A percentile compares a stretch with the other conserved stretches of the same genome.
Conservation (phyloP, 1,140 invertebrate species). For the Orussus abietinus region DNA sequence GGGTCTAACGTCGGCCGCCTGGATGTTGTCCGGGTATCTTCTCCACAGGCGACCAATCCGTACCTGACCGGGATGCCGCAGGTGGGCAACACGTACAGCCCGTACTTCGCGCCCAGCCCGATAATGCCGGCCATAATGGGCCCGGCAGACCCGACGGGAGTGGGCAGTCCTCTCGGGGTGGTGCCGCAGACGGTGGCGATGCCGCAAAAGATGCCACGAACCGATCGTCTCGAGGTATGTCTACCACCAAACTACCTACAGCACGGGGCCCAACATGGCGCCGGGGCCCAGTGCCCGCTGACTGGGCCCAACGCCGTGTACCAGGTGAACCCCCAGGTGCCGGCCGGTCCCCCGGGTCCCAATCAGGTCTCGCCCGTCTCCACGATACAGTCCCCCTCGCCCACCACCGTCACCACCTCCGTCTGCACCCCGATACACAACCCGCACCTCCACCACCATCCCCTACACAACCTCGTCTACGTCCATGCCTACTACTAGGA, state of each 20-base stretch:
- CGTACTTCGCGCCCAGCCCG: conserved; percentile 81
- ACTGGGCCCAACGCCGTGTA: conserved; percentile 42
- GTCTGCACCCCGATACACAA: conserved; percentile 47
- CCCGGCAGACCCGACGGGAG: conserved; percentile 71
- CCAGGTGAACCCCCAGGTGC: conserved; percentile 40
- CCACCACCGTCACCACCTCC: conserved; percentile 38
- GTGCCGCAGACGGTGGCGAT: conserved; percentile 79
- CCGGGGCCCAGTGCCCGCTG: conserved; percentile 46
- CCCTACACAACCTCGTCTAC: conserved; percentile 52
- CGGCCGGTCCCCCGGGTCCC: conserved; percentile 49
- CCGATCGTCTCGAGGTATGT: conserved; percentile 93
- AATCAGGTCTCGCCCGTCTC: conserved; percentile 53
- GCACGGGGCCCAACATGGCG: conserved; percentile 44
- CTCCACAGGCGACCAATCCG: conserved; percentile 77
- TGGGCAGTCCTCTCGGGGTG: conserved; percentile 67
- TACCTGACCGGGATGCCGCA: conserved; percentile 84
- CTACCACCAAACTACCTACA: conserved; percentile 55
- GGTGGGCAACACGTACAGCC: conserved; percentile 80
- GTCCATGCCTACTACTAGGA: conserved; percentile 50
- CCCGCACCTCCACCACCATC: conserved; percentile 40
- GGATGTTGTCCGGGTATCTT: conserved; percentile 41
- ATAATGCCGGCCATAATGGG: conserved; percentile 80
- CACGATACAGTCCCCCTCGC: conserved; percentile 48
- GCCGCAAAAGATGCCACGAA: conserved; percentile 90
- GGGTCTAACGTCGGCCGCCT: conserved; percentile 27